Percentiles rank a stretch among this genome's conserved stretches.
Evolutionary conservation across 2,797 vertebrate genomes (phyloP).

Genomic region (Pteropus rufus): DNA sequence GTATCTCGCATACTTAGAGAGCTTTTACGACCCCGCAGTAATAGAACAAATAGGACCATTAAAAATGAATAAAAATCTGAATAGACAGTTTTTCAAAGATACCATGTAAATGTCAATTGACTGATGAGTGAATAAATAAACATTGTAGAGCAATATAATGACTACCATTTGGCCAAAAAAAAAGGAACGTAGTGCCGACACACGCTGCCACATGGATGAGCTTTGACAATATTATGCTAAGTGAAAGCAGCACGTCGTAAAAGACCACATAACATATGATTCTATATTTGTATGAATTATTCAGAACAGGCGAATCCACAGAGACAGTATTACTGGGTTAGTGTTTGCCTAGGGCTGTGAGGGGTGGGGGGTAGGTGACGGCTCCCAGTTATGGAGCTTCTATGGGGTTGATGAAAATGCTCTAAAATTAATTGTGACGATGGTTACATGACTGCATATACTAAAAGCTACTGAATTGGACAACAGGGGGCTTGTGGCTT

Average conservation of each 20-base stretch:
- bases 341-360: background rate
- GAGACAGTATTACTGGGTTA: background rate
- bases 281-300: background rate
- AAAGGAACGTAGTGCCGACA: too few relatives aligned
- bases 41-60: background rate
- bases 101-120: background rate
- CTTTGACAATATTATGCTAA: background rate
- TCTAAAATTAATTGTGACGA: background rate
- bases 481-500: background rate
- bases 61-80: background rate
- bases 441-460: background rate
- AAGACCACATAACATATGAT: background rate
- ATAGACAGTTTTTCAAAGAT: background rate
- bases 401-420: background rate
- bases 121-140: background rate
- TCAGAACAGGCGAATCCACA: background rate
- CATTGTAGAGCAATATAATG: fast-evolving
- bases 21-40: background rate
- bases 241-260: background rate
- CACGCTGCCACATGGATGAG: fast-evolving
- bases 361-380: background rate
- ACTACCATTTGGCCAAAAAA: background rate
- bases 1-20: background rate
- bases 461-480: background rate
- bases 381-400: background rate